Conservation (phyloP, 2,888 invertebrate species). For the Rhorus exstirpatorius region DNA sequence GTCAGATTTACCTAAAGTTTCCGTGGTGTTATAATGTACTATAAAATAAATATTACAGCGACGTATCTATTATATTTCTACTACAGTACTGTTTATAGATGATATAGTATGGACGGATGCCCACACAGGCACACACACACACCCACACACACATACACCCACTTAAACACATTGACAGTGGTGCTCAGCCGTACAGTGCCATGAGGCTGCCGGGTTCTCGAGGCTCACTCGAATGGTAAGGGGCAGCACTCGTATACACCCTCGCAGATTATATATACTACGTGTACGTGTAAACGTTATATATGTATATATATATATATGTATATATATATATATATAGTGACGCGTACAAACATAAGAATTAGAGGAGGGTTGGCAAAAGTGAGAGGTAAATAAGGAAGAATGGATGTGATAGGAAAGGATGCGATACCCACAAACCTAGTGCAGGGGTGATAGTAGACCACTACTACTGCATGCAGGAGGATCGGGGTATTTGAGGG, state of each 20-base stretch:
- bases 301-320: background rate
- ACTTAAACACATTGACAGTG: conserved; percentile 51
- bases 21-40: background rate
- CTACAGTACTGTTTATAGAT: conserved; percentile 5
- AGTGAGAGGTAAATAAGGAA: conserved; percentile 25
- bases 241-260: conserved; percentile 37
- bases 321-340: background rate
- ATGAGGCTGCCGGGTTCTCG: conserved; percentile 48
- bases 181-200: conserved; percentile 38
- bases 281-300: background rate
- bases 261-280: conserved; percentile 16
- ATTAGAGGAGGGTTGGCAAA: conserved; percentile 17
- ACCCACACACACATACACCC: conserved; percentile 3
- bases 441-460: conserved; percentile 13
- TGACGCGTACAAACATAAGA: conserved; percentile 37
- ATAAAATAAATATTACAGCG: conserved; percentile 25
- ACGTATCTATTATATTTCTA: background rate
- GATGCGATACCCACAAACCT: conserved; percentile 5
- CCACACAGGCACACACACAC: too few species aligned
- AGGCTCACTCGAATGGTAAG: conserved; percentile 57
- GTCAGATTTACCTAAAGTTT: conserved; percentile 12
- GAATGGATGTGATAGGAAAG: conserved; percentile 31
- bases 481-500: conserved; percentile 36
- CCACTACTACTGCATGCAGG: conserved; percentile 15
- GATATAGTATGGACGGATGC: conserved; percentile 10